These are phyloP conservation scores for Esox niger DNA, from an alignment of 2,113 vertebrate species.

Conservation along the genomic window DNA sequence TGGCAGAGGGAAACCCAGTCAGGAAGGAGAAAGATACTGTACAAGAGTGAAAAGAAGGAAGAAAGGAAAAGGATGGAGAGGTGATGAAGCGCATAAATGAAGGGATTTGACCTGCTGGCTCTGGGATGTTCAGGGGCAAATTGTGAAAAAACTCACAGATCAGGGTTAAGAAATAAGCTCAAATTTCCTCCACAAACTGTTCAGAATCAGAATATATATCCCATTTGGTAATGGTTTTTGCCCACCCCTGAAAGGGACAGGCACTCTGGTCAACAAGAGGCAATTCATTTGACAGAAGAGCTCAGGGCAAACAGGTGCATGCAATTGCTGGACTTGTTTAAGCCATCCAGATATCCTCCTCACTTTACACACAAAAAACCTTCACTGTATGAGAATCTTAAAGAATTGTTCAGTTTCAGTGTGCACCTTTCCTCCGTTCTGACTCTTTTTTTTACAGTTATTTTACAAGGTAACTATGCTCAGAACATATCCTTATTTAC, in stretches of 20 bases:
- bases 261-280: background rate
- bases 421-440: background rate
- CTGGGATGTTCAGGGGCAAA: background rate
- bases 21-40: conserved; percentile 24
- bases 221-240: background rate
- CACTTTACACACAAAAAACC: background rate
- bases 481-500: no score
- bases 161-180: background rate
- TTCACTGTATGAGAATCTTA: background rate
- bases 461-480: no score
- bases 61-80: conserved; percentile 1
- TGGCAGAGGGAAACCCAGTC: conserved; percentile 25
- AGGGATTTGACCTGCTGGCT: background rate
- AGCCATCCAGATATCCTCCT: no score
- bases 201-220: background rate
- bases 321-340: background rate
- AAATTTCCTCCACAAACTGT: background rate
- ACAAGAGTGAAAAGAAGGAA: background rate
- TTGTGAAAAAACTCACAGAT: background rate
- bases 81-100: background rate
- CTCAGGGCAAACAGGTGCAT: background rate
- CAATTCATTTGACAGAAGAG: background rate
- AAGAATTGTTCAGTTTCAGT: background rate
- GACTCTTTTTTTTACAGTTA: no score
- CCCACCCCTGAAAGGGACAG: background rate